Evolutionary conservation across 2,888 invertebrate genomes (phyloP).

Genomic region (Timandra comae): DNA sequence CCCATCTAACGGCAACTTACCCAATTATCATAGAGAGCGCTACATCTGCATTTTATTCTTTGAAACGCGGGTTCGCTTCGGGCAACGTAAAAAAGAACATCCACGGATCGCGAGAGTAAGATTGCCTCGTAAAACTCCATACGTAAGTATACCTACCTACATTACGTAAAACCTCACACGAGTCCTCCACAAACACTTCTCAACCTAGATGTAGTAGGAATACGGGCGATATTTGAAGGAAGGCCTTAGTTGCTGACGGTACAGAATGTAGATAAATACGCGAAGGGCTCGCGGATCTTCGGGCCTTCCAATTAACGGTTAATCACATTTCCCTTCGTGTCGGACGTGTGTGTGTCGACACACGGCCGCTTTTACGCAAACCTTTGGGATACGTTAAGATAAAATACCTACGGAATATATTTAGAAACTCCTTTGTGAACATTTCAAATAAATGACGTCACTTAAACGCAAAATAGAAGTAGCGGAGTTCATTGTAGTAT

Average conservation of each 20-base stretch:
- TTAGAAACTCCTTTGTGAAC: too few species aligned
- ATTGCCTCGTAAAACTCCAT: conserved; percentile 59
- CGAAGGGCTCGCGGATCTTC: conserved; percentile 24
- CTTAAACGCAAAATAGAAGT: too few species aligned
- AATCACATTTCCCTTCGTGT: conserved; percentile 32
- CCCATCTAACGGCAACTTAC: conserved; percentile 4
- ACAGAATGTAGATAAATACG: conserved; percentile 10
- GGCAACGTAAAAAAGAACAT: conserved; percentile 60
- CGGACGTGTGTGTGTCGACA: conserved; percentile 24
- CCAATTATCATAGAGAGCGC: conserved; percentile 14
- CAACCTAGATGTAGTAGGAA: too few species aligned
- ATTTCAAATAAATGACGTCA: too few species aligned
- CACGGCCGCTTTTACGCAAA: not conserved
- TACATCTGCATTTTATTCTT: conserved; percentile 31
- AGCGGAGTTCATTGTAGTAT: too few species aligned
- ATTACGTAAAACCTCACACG: conserved; percentile 8
- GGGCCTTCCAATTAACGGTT: conserved; percentile 41
- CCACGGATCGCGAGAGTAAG: conserved; percentile 57
- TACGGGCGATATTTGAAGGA: too few species aligned
- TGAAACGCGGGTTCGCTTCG: conserved; percentile 39
- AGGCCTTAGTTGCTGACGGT: conserved; percentile 5
- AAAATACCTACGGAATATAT: too few species aligned
- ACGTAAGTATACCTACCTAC: conserved; percentile 22
- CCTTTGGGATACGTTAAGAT: conserved; percentile 7
- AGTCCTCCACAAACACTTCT: conserved; percentile 11